Base-by-base conservation (phyloP, 2,888 invertebrate genomes). In the Conops quadrifasciatus region DNA sequence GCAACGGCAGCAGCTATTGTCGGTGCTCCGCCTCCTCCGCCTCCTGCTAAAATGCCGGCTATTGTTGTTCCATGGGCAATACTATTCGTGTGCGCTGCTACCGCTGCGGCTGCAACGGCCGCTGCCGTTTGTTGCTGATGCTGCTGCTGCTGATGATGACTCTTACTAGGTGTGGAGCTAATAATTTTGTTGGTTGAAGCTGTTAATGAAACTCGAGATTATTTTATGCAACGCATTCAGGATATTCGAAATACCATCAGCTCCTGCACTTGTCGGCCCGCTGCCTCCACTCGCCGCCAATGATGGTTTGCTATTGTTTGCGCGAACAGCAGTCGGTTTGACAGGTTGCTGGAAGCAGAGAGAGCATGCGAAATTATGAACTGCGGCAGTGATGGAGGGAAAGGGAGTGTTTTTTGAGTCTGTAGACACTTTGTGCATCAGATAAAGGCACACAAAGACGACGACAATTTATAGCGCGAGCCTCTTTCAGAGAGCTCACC, bases 261-360 rank as follows among this genome's bases (percentile, higher is more conserved):
- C 89, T 88, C 84, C 84, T 83, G 84, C 83, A 82, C 81, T 83
- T 85, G 81, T 82, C 84, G 73, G 45, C 43, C 67, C 28, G n/a
- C 84, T 84, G 80, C 85, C 82, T 84, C 84, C 85, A 84, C 84
- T 87, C n/a, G 60, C 21, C 30, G 47, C 47, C 21, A 30, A 59
- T 60, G 67, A 30, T 36, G 16, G 59, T 60, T 67, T 59, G 59
- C 83, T 83, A 68, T 79, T 80, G 67, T 78, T 82, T 71, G 91
- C 91, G 86, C 91, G 90, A 80, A 95, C 91, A 78, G 95, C 93
- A 83, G 92, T 92, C 75, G 95, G 95, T 88, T 95, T 95, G 78
- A 95, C 91, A 85, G 93, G 94, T 93, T 94, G 88, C 80, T 89
- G 87, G n/a, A n/a, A n/a, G n/a, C n/a, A 51, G 51, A 72, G 36